Base-by-base conservation (phyloP, 2,888 invertebrate genomes). In the Trichacis sp. region DNA sequence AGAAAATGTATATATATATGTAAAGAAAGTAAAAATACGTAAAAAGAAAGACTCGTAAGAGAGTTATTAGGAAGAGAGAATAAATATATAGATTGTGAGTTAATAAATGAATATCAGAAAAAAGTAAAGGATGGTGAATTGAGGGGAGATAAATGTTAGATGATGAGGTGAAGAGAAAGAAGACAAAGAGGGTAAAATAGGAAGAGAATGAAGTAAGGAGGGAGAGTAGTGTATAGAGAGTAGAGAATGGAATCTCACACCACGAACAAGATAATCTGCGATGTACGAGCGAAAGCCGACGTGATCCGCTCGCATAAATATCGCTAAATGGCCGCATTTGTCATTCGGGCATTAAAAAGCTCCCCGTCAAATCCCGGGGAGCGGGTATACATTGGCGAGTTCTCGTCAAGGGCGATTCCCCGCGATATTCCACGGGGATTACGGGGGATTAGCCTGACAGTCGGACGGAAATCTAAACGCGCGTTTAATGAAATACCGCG, bases 241-340 rank as follows among this genome's bases (percentile, higher is more conserved):
- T 18, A 14, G 42, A 19, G 18, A 15, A 49, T 50, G 48, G 64
- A 62, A 62, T 59, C 64, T 48, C 51, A 38, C 12, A 67, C 70
- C 60, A 56, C 48, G 70, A 73, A 77, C 73, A 74, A 76, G 79
- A 81, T 82, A 81, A 82, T 82, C 78, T 76, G 65, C 57, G 58
- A 64, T 60, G 69, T 73, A 72, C 74, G 76, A 76, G 73, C 73
- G 62, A 76, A 77, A 80, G 78, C 78, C 73, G 80, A 81, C 79
- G 74, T 77, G 77, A 82, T 79, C 78, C 79, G 76, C 70, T 77
- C 76, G 77, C 76, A 77, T 79, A 77, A 82, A 81, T 79, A 78
- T 77, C 74, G 68, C 73, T 81, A 77, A 81, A 80, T 72, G 72
- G 73, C 61, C 68, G 71, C 74, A 80, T 81, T 81, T 79, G 79